phyloP scores from a whole-genome alignment of 2,888 invertebrate species.

The Caenorhabditis sp. region DNA sequence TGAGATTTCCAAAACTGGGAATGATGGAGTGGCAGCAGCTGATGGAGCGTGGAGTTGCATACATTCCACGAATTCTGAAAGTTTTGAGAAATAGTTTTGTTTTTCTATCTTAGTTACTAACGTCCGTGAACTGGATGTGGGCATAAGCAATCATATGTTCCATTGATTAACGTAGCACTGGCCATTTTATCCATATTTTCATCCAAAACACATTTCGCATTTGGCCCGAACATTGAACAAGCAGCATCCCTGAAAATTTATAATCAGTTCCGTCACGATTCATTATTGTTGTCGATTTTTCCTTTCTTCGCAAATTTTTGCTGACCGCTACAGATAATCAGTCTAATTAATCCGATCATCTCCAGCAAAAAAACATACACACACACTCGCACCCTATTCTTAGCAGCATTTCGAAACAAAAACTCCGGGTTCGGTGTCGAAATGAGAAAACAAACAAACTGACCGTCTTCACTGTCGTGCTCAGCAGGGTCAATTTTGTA shows the following conservation, averaged over 20 bases:
- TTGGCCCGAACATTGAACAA: conserved; percentile 59
- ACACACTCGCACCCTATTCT: neutral
- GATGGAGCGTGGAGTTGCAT: conserved; percentile 50
- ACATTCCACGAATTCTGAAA: conserved; percentile 53
- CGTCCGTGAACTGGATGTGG: conserved; percentile 55
- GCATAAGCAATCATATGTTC: conserved; percentile 54
- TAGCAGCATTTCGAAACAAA: neutral
- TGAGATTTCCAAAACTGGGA: conserved; percentile 39
- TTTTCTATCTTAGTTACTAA: conserved; percentile 9
- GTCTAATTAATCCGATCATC: conserved; percentile 41
- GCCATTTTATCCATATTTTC: conserved; percentile 47
- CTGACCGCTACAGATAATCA: conserved; percentile 2
- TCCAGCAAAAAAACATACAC: conserved; percentile 15
- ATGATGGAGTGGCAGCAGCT: conserved; percentile 31
- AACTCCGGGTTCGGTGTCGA: neutral
- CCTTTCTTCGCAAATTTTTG: neutral
- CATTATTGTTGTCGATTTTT: neutral
- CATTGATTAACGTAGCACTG: conserved; percentile 43
- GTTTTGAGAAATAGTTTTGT: neutral
- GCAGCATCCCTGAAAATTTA: conserved; percentile 58
- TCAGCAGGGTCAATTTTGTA: neutral
- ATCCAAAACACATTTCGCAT: conserved; percentile 59
- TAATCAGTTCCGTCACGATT: neutral
- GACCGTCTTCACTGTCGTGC: neutral
- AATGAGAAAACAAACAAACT: neutral